A percentile compares a stretch with the other conserved stretches of the same genome.
These are phyloP conservation scores for Uropsilus gracilis DNA, from an alignment of 2,113 vertebrate genomes.

Conservation along the genomic window DNA sequence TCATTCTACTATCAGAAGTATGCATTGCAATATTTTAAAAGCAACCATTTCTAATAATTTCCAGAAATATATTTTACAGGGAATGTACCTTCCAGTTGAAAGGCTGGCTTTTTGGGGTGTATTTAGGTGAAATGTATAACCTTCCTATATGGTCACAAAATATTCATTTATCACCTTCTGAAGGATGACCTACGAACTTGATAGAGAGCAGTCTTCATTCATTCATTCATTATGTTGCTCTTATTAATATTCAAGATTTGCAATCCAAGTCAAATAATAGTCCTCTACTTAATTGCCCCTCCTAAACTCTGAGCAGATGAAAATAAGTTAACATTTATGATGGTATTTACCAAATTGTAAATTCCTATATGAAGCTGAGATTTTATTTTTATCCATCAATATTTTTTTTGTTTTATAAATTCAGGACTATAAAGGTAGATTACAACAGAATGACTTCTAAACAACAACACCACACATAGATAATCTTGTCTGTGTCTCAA, in stretches of 20 bases:
- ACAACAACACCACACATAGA: not conserved
- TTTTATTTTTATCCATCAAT: not conserved
- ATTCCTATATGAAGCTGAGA: not conserved
- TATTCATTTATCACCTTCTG: not conserved
- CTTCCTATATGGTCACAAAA: not conserved
- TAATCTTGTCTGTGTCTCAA: not conserved
- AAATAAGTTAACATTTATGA: constrained; percentile 1
- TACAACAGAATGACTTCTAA: not conserved
- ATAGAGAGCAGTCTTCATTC: not conserved
- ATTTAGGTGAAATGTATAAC: not conserved
- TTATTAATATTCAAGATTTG: not conserved
- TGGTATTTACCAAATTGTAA: not conserved
- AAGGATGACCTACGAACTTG: not conserved
- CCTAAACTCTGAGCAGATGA: not conserved
- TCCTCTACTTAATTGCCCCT: not conserved
- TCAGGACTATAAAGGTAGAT: not conserved
- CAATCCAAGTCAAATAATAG: not conserved
- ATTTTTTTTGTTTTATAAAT: not conserved
- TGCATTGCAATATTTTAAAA: not conserved
- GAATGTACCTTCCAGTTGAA: not conserved
- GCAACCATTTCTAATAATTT: not conserved
- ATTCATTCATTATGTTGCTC: not conserved
- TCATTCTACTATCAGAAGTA: not conserved
- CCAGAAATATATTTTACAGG: not conserved
- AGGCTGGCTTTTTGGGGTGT: not conserved